Evolutionary conservation across 2,113 vertebrate genomes (phyloP).

Genomic region (Pelobates fuscus): DNA sequence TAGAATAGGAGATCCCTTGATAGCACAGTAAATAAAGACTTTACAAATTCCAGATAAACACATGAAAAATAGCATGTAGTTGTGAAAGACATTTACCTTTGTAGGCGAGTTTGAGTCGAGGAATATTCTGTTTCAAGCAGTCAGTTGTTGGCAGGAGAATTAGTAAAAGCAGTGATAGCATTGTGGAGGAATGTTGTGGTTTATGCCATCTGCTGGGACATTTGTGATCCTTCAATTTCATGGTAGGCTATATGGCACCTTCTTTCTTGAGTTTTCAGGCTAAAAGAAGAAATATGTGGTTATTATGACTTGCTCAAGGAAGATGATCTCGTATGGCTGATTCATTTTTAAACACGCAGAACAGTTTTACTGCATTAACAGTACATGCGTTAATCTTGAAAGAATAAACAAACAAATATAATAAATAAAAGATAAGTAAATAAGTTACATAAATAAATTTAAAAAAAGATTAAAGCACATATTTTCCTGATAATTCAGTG

Average conservation of each 20-base stretch:
- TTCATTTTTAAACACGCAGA: background rate
- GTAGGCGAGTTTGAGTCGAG: conserved; percentile 87
- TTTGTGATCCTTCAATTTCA: conserved; percentile 39
- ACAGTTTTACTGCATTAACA: background rate
- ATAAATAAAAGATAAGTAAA: too few species aligned
- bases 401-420: background rate
- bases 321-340: conserved; percentile 9
- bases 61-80: conserved; percentile 6
- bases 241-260: conserved; percentile 37
- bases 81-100: conserved; percentile 78
- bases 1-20: background rate
- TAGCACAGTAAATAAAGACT: conserved; percentile 6
- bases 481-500: too few species aligned
- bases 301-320: conserved; percentile 21
- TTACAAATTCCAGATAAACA: background rate
- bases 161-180: conserved; percentile 70
- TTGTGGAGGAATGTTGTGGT: conserved; percentile 59
- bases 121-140: conserved; percentile 83
- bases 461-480: too few species aligned
- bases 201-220: conserved; percentile 53
- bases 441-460: too few species aligned
- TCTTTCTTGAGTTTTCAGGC: conserved; percentile 6
- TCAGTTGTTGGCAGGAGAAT: conserved; percentile 70
- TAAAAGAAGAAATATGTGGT: conserved; percentile 1
- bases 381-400: background rate